These are phyloP conservation scores for Heliconius melpomene DNA, from an alignment of 1,140 invertebrate species.

Conservation along the genomic window DNA sequence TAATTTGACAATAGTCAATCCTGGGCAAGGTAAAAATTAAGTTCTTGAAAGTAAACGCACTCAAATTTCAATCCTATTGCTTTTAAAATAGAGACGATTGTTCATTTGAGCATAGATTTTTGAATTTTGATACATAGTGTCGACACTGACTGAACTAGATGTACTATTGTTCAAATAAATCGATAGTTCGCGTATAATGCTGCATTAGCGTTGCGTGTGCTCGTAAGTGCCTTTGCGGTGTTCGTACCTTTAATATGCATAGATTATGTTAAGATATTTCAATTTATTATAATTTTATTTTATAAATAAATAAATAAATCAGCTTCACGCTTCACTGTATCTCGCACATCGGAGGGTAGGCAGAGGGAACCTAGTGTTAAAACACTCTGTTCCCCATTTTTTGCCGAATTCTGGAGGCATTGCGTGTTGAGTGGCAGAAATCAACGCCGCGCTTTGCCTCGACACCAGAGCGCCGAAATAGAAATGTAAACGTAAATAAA, in stretches of 20 bases:
- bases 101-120: background rate
- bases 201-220: conserved; percentile 21
- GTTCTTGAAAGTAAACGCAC: background rate
- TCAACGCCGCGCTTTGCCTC: no score
- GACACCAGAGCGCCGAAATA: no score
- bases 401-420: no score
- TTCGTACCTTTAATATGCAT: conserved; percentile 21
- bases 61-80: conserved; percentile 26
- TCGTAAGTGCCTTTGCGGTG: conserved; percentile 25
- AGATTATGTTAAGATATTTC: conserved; percentile 3
- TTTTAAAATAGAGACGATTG: conserved; percentile 17
- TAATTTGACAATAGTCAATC: conserved; percentile 46
- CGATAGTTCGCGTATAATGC: conserved; percentile 41
- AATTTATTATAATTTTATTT: background rate
- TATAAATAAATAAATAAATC: no score
- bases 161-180: conserved; percentile 44
- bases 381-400: no score
- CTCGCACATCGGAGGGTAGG: no score
- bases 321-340: no score
- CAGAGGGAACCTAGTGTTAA: no score
- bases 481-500: no score
- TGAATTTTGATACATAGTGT: conserved; percentile 21
- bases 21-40: conserved; percentile 31
- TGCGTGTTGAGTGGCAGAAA: no score
- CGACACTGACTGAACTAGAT: conserved; percentile 45